These are phyloP conservation scores for Lasaia peninsularis DNA, from an alignment of 1,140 invertebrate genomes.

Conservation along the genomic window DNA sequence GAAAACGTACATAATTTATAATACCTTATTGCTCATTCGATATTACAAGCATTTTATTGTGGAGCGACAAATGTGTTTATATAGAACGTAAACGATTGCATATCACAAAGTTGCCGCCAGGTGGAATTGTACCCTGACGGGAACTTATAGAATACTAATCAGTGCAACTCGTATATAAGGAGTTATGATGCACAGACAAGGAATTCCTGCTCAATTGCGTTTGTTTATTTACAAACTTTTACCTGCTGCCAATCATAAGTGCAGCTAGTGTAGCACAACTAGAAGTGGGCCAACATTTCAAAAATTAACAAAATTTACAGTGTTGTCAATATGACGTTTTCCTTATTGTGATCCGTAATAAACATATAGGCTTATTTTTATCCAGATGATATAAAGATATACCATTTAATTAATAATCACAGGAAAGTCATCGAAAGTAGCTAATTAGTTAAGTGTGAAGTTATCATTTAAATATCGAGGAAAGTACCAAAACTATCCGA, in stretches of 20 bases:
- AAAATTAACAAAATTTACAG: too few species aligned
- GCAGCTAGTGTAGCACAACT: too few species aligned
- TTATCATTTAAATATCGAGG: neutral
- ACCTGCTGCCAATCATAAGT: neutral
- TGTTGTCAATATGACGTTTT: too few species aligned
- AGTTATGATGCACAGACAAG: neutral
- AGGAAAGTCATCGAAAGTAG: too few species aligned
- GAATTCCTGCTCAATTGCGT: neutral
- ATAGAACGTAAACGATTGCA: slow-evolving; percentile 1
- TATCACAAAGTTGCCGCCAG: neutral
- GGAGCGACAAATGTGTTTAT: neutral
- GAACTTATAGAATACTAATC: neutral
- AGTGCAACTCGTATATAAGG: neutral
- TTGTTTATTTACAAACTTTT: slow-evolving; percentile 2
- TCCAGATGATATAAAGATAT: too few species aligned
- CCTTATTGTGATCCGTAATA: too few species aligned
- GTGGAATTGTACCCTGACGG: neutral
- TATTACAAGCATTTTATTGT: too few species aligned
- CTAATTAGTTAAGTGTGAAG: neutral
- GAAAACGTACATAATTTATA: too few species aligned
- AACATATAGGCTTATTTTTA: too few species aligned
- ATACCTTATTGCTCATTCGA: too few species aligned
- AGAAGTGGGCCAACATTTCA: too few species aligned
- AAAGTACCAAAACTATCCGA: slow-evolving; percentile 45
- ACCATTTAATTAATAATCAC: too few species aligned